Conservation (phyloP, 2,888 invertebrate genomes). For the Troides aeacus region DNA sequence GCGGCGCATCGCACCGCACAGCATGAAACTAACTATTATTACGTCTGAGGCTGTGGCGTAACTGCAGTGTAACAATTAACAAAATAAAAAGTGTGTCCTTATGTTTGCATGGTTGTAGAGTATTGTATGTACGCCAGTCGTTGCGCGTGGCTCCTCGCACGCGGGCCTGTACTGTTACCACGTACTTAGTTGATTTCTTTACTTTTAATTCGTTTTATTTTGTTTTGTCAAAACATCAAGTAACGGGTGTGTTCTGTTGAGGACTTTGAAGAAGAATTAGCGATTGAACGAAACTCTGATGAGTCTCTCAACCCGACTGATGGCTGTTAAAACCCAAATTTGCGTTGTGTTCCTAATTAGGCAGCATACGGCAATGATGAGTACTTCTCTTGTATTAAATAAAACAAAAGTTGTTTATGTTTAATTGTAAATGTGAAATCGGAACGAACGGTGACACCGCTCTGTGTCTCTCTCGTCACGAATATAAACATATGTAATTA, state of each 20-base stretch:
- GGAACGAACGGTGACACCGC: no score
- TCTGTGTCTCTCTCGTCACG: no score
- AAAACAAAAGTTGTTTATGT: no score
- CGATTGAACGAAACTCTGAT: neutral
- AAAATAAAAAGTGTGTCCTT: slow-evolving; percentile 5
- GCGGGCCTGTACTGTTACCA: neutral
- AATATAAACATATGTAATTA: no score
- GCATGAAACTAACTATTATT: neutral
- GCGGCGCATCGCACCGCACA: neutral
- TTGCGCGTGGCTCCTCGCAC: neutral
- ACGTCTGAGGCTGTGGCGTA: neutral
- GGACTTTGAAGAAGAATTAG: neutral
- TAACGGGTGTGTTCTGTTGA: slow-evolving; percentile 16
- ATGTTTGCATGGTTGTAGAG: slow-evolving; percentile 20
- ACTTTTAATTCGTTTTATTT: slow-evolving; percentile 14
- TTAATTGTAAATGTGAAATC: no score
- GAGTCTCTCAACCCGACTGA: slow-evolving; percentile 3
- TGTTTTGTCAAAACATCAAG: slow-evolving; percentile 4
- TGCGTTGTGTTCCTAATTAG: no score
- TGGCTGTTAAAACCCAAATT: neutral
- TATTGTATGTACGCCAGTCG: neutral
- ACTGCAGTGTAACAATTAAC: neutral
- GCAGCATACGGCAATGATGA: no score
- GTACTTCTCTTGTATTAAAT: no score
- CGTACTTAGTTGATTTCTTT: slow-evolving; percentile 1